phyloP scores from a whole-genome alignment of 2,113 vertebrate species.

The Gallinago media region DNA sequence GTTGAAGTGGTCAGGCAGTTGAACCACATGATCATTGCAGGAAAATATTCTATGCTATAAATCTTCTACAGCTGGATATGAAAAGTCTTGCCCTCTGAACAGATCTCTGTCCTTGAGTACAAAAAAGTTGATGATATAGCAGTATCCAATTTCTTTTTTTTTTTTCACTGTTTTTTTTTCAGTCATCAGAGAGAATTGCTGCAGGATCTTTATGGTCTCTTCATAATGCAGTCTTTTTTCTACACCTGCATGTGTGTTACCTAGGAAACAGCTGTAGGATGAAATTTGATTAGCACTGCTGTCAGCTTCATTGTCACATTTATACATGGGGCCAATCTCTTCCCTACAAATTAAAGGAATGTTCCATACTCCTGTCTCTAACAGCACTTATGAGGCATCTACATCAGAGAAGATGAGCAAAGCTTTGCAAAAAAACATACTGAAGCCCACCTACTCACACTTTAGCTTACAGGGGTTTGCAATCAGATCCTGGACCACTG shows the following conservation, averaged over 20 bases:
- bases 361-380: neutral
- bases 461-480: neutral
- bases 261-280: constrained; percentile 11
- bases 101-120: neutral
- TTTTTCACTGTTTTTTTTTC: neutral
- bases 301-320: neutral
- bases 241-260: neutral
- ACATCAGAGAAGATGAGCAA: neutral
- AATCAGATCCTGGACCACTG: neutral
- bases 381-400: neutral
- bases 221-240: neutral
- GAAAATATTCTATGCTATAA: neutral
- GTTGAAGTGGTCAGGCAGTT: neutral
- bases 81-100: neutral
- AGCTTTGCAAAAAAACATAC: neutral
- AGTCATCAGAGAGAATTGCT: neutral
- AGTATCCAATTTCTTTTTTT: neutral
- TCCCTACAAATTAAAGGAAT: neutral
- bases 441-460: neutral
- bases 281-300: neutral
- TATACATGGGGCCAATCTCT: neutral
- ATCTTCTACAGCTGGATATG: neutral
- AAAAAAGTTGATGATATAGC: neutral
- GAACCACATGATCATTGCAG: neutral
- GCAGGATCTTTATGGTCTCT: neutral